Evolutionary conservation across 1,140 invertebrate genomes (phyloP).

Genomic region (Apis florea): DNA sequence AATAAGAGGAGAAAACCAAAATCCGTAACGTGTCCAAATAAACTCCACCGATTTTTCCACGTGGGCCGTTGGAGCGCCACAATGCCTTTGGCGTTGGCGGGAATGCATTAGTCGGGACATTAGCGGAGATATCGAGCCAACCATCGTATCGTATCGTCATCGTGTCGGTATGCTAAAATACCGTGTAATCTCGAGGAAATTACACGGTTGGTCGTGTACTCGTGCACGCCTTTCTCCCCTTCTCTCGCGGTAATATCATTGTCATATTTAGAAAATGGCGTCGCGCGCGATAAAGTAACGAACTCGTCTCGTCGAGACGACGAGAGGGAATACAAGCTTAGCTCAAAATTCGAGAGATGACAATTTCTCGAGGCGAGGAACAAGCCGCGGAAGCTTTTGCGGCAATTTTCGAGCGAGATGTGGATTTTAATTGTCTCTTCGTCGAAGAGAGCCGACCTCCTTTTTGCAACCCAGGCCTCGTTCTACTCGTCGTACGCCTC

Average conservation of each 20-base stretch:
- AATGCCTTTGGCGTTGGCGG: constrained; percentile 10
- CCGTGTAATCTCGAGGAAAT: constrained; percentile 62
- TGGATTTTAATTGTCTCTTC: neutral
- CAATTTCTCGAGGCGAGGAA: neutral
- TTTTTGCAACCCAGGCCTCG: neutral
- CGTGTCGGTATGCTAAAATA: constrained; percentile 57
- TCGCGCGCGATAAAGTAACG: constrained; percentile 2
- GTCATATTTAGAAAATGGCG: constrained; percentile 43
- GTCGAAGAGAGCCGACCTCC: neutral
- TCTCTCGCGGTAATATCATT: constrained; percentile 34
- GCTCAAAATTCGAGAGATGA: neutral
- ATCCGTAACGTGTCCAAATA: neutral
- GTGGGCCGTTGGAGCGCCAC: constrained; percentile 10
- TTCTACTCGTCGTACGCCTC: too few relatives aligned
- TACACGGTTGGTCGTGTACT: constrained; percentile 43
- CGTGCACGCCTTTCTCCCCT: neutral
- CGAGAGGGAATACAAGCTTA: neutral
- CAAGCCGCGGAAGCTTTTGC: neutral
- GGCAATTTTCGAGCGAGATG: neutral
- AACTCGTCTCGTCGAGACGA: constrained; percentile 12
- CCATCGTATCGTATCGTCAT: constrained; percentile 50
- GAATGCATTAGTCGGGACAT: constrained; percentile 61
- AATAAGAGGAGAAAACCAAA: neutral
- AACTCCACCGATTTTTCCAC: neutral
- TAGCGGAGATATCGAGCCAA: constrained; percentile 61